These are phyloP conservation scores for Agelas oroides DNA, from an alignment of 37 sponge, comb jelly and placozoan genomes.

Conservation along the genomic window DNA sequence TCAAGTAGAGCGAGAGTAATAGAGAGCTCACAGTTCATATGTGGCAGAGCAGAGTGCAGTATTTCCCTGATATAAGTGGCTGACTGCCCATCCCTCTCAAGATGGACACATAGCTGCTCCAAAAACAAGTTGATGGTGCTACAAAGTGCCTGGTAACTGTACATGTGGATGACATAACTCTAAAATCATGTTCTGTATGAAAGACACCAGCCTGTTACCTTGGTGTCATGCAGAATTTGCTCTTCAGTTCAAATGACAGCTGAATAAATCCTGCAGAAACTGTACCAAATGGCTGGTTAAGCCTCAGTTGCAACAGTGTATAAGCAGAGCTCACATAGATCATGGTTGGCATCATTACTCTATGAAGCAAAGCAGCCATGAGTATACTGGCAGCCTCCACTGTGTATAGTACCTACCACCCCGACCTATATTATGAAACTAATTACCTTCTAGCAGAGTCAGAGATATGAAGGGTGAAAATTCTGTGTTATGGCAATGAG, in stretches of 20 bases:
- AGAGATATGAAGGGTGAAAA: too few species aligned
- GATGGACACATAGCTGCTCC: slow-evolving; percentile 20
- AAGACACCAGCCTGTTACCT: neutral
- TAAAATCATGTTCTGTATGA: neutral
- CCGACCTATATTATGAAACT: too few species aligned
- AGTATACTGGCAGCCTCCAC: too few species aligned
- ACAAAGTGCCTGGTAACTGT: slow-evolving; percentile 12
- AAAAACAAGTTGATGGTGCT: slow-evolving; percentile 31
- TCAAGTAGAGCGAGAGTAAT: too few species aligned
- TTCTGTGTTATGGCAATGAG: too few species aligned
- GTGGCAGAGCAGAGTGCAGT: slow-evolving; percentile 33
- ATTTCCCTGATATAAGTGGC: slow-evolving; percentile 22
- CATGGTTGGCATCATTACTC: too few species aligned
- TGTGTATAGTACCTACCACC: too few species aligned
- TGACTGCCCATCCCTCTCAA: slow-evolving; percentile 5
- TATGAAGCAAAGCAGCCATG: too few species aligned
- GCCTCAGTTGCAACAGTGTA: too few species aligned
- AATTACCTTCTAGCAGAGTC: too few species aligned
- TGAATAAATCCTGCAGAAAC: slow-evolving; percentile 18
- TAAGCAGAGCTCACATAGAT: too few species aligned
- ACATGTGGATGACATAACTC: neutral
- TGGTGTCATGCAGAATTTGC: neutral
- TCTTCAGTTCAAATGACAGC: slow-evolving; percentile 27
- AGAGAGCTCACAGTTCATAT: slow-evolving; percentile 25
- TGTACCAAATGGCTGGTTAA: too few species aligned